phyloP scores from a whole-genome alignment of 1,140 invertebrate genomes.

The Watersipora subatra region DNA sequence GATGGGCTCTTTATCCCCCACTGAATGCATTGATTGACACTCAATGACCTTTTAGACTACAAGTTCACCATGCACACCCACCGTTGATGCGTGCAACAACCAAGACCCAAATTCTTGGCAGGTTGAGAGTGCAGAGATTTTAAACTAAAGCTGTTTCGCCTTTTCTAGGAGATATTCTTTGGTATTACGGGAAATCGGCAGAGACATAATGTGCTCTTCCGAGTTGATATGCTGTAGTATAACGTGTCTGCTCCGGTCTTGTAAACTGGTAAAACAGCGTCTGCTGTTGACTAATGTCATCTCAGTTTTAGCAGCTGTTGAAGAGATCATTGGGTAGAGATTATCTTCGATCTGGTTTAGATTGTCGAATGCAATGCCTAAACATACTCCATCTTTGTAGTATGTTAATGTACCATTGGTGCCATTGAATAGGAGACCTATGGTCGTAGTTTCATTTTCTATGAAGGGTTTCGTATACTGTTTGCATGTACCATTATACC shows the following conservation, averaged over 20 bases:
- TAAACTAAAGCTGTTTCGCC: not conserved
- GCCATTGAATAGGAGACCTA: constrained; percentile 55
- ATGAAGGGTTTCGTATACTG: constrained; percentile 55
- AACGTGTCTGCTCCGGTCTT: constrained; percentile 45
- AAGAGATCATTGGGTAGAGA: constrained; percentile 56
- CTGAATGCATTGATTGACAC: too few species aligned
- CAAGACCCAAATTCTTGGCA: too few species aligned
- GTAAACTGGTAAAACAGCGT: constrained; percentile 52
- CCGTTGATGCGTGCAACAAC: too few species aligned
- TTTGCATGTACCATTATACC: constrained; percentile 49
- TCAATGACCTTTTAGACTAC: too few species aligned
- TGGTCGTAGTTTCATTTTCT: constrained; percentile 53
- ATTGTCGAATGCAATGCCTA: constrained; percentile 48
- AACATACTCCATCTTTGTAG: constrained; percentile 54
- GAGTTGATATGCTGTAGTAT: constrained; percentile 25
- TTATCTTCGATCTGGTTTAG: constrained; percentile 37
- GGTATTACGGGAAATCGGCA: not conserved
- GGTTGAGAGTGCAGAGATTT: too few species aligned
- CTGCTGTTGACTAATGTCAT: constrained; percentile 49
- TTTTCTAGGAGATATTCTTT: not conserved
- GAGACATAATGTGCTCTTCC: constrained; percentile 12
- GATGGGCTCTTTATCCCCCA: too few species aligned
- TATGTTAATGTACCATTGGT: constrained; percentile 55
- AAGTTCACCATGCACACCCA: too few species aligned
- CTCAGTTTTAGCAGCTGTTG: constrained; percentile 61